These are phyloP conservation scores for Lycophotia porphyrea DNA, from an alignment of 2,888 invertebrate genomes.

Conservation along the genomic window DNA sequence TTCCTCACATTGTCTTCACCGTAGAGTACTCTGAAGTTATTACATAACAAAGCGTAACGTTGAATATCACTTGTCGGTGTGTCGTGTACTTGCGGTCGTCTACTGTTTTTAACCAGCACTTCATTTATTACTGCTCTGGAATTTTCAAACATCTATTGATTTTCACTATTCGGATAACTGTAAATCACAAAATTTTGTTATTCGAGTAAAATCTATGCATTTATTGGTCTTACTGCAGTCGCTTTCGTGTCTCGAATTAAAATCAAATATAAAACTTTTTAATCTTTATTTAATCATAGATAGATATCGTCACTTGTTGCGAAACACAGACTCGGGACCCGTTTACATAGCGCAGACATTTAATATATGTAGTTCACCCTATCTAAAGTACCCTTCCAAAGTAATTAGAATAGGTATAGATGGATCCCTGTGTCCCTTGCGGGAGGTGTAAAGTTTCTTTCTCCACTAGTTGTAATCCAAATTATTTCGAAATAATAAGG, in stretches of 20 bases:
- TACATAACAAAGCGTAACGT: neutral
- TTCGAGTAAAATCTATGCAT: conserved; percentile 46
- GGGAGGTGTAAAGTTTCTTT: conserved; percentile 55
- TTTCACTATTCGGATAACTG: neutral
- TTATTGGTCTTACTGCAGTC: conserved; percentile 54
- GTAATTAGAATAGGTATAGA: conserved; percentile 67
- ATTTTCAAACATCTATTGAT: conserved; percentile 2
- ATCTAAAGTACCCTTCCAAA: conserved; percentile 64
- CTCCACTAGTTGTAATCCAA: conserved; percentile 67
- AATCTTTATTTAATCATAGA: conserved; percentile 5
- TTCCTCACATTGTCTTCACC: conserved; percentile 33
- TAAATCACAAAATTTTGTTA: neutral
- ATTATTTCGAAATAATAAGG: conserved; percentile 59
- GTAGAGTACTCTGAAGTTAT: conserved; percentile 11
- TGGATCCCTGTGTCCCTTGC: conserved; percentile 54
- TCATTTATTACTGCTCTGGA: conserved; percentile 17
- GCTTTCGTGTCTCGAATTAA: conserved; percentile 43
- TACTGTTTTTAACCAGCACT: conserved; percentile 1
- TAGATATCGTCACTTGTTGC: conserved; percentile 50
- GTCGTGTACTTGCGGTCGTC: neutral
- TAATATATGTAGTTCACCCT: conserved; percentile 63
- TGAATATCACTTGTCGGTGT: neutral
- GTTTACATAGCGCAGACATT: conserved; percentile 49
- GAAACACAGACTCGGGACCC: conserved; percentile 50
- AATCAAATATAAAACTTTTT: conserved; percentile 15